Conservation (phyloP, 2,113 vertebrate genomes). For the Thunnus thynnus region DNA sequence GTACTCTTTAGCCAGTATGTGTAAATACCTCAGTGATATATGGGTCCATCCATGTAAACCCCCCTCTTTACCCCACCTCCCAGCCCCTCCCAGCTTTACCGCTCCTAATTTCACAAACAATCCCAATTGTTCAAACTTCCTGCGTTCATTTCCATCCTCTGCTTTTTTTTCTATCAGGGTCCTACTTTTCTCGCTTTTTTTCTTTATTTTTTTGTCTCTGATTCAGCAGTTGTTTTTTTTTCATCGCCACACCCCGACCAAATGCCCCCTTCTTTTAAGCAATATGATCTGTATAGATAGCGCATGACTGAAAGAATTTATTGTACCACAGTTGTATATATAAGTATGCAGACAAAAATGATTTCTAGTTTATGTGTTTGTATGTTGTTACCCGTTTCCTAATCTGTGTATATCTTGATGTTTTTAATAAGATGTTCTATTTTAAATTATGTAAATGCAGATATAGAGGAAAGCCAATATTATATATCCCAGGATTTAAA, state of each 20-base stretch:
- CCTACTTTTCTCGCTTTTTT: constrained; percentile 42
- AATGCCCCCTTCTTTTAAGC: constrained; percentile 99
- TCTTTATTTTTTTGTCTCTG: constrained; percentile 24
- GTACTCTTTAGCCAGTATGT: constrained; percentile 99
- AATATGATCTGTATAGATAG: constrained; percentile 99
- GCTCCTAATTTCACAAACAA: constrained; percentile 78
- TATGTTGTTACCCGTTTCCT: constrained; percentile 99
- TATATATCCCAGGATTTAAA: constrained; percentile 92
- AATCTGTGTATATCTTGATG: constrained; percentile 99
- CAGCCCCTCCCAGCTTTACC: constrained; percentile 79
- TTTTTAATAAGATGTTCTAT: constrained; percentile 99
- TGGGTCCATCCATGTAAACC: constrained; percentile 92
- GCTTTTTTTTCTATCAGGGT: constrained; percentile 61
- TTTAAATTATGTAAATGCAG: constrained; percentile 99
- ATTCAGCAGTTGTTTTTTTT: constrained; percentile 46
- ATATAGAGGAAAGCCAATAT: constrained; percentile 98
- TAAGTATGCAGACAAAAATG: constrained; percentile 95
- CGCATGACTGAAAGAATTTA: constrained; percentile 99
- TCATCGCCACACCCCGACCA: constrained; percentile 78
- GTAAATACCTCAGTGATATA: constrained; percentile 99
- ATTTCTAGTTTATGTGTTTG: constrained; percentile 99
- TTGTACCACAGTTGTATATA: constrained; percentile 98
- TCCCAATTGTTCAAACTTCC: constrained; percentile 60
- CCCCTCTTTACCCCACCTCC: constrained; percentile 68
- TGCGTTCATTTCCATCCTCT: constrained; percentile 28